Base-by-base conservation (phyloP, 1,140 invertebrate genomes). In the Monochamus saltuarius region DNA sequence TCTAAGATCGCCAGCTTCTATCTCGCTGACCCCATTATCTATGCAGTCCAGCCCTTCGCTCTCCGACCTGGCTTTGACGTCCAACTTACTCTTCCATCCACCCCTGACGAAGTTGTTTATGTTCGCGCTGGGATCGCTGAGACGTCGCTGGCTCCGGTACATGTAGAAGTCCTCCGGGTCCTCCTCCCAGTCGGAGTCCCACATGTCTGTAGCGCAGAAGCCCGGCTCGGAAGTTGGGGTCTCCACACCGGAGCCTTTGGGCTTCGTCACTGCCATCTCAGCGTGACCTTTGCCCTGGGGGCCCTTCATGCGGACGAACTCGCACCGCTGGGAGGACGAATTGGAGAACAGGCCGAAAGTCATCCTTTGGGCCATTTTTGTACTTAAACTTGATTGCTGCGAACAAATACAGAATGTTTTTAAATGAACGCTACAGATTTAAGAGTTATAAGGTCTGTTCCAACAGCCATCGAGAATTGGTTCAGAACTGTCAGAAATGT, bases 251-350 rank as follows among this genome's bases (percentile, higher is more conserved):
- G 90, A 89, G 43, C 89, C 85, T 82, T 94, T 89, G 64, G 93
- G 87, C 76, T 95, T 89, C 2, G 93, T 94, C 17, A 99, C 94
- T 3, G 96, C 97, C 90, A 99, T 96, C 82, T 99, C 97, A 0
- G 96, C 96, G 78, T 96, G 92, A 0, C 97, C 97, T 82, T 98
- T 98, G 9, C 92, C 93, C 72, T 90, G 87, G 10, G 97, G 96
- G 52, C 97, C 97, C 78, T 96, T 93, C 94, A 99, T 97, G 54
- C 94, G 85, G 29, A 99, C 94, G 81, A 98, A 99, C 81, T 99
- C 97, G 68, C 96, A 91, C 66, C 96, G 85, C 69, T 94, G 91
- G 46, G 88, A 86, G 17, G 84, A 83, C 19, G 86, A 84, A 45
- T 85, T 86, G 50, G 88, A 89, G 72, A 95, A 94, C 59, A 96